Evolutionary conservation across 2,113 vertebrate genomes (phyloP).

Genomic region (Cheirogaleus medius): DNA sequence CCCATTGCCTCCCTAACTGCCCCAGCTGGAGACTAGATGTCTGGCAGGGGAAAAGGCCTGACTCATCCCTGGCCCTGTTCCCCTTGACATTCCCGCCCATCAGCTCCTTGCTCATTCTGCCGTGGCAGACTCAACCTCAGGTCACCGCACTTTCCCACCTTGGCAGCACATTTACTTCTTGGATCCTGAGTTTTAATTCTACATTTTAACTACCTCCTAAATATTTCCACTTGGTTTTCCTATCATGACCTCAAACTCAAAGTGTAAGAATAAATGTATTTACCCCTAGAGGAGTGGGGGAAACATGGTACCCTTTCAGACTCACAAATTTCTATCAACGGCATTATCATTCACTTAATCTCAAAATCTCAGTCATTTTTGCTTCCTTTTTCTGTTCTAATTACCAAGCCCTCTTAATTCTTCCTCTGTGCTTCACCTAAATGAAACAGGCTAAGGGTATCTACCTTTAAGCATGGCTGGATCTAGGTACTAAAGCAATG

Average conservation of each 20-base stretch:
- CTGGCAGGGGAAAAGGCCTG: background rate
- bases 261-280: background rate
- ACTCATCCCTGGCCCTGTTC: background rate
- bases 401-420: background rate
- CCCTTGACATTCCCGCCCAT: background rate
- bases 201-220: background rate
- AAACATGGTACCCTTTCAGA: background rate
- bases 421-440: background rate
- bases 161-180: background rate
- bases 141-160: background rate
- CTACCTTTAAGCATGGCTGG: background rate
- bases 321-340: background rate
- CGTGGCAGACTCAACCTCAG: background rate
- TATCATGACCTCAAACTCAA: background rate
- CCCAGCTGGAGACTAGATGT: background rate
- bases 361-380: background rate
- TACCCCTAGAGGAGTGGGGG: background rate
- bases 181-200: background rate
- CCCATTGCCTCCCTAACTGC: background rate
- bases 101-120: background rate
- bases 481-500: background rate
- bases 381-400: background rate
- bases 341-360: background rate
- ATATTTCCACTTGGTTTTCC: constrained; percentile 8
- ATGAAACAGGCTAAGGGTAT: background rate